A percentile compares a stretch with the other conserved stretches of the same genome.
Conservation (phyloP, 2,888 invertebrate species). For the Pollenia angustigena region DNA sequence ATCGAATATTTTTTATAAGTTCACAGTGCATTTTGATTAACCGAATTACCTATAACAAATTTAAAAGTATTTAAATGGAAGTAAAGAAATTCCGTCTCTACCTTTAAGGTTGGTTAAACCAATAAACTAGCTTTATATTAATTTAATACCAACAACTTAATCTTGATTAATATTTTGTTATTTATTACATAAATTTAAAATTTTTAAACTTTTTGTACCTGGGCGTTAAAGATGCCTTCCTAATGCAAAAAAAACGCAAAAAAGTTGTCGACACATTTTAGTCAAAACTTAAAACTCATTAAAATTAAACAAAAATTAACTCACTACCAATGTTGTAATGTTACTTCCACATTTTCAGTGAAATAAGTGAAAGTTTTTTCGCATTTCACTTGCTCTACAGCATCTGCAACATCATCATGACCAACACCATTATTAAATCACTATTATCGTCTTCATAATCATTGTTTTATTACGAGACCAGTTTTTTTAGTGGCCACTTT, state of each 20-base stretch:
- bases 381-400: slow-evolving; percentile 60
- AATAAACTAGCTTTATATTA: too few species aligned
- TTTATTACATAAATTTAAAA: slow-evolving; percentile 39
- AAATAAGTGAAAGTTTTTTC: slow-evolving; percentile 70
- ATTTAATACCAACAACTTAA: neutral
- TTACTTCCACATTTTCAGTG: slow-evolving; percentile 46
- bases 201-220: slow-evolving; percentile 16
- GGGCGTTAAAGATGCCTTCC: neutral
- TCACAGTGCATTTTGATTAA: too few species aligned
- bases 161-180: neutral
- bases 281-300: slow-evolving; percentile 14
- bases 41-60: too few species aligned
- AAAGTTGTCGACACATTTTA: slow-evolving; percentile 27
- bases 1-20: too few species aligned
- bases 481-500: slow-evolving; percentile 2
- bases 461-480: slow-evolving; percentile 24
- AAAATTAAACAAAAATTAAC: slow-evolving; percentile 15
- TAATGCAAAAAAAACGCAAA: slow-evolving; percentile 11
- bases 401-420: slow-evolving; percentile 27
- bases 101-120: too few species aligned
- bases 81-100: too few species aligned
- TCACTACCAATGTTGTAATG: slow-evolving; percentile 44
- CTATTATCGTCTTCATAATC: slow-evolving; percentile 22
- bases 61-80: too few species aligned
- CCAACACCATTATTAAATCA: slow-evolving; percentile 26